These are phyloP conservation scores for Cephus nigrinus DNA, from an alignment of 2,888 invertebrate genomes.

Conservation along the genomic window DNA sequence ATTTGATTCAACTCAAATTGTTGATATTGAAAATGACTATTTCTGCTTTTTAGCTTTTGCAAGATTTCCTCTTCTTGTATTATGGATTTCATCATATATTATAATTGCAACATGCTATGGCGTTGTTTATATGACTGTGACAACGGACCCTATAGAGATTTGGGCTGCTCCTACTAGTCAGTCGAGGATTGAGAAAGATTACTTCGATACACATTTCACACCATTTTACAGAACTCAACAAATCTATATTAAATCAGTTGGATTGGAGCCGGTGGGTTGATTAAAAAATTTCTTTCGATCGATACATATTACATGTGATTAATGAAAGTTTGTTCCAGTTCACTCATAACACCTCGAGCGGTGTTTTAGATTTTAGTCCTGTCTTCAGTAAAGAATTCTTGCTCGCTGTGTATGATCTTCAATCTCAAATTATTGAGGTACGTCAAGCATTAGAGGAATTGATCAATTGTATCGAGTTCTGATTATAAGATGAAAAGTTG, in stretches of 20 bases:
- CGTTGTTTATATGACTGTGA: conserved; percentile 75
- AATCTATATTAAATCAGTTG: conserved; percentile 80
- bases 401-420: conserved; percentile 76
- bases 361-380: conserved; percentile 76
- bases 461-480: no score
- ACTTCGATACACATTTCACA: conserved; percentile 86
- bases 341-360: conserved; percentile 62
- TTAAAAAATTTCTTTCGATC: not conserved
- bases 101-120: conserved; percentile 76
- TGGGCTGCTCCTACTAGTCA: conserved; percentile 90
- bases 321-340: conserved; percentile 31
- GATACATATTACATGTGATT: not conserved
- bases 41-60: conserved; percentile 72
- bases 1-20: not conserved
- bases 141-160: conserved; percentile 90
- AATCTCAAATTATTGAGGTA: conserved; percentile 74
- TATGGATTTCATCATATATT: conserved; percentile 75
- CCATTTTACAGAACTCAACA: conserved; percentile 93
- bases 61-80: conserved; percentile 72
- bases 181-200: conserved; percentile 86
- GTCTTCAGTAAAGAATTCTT: conserved; percentile 84
- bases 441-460: conserved; percentile 24
- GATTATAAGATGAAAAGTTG: not conserved
- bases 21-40: not conserved
- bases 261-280: conserved; percentile 68